Evolutionary conservation across 92 coral and sea anemone genomes (phyloP), one percentile per base, ranked within the genome.

Genomic region (Porites divaricata): DNA sequence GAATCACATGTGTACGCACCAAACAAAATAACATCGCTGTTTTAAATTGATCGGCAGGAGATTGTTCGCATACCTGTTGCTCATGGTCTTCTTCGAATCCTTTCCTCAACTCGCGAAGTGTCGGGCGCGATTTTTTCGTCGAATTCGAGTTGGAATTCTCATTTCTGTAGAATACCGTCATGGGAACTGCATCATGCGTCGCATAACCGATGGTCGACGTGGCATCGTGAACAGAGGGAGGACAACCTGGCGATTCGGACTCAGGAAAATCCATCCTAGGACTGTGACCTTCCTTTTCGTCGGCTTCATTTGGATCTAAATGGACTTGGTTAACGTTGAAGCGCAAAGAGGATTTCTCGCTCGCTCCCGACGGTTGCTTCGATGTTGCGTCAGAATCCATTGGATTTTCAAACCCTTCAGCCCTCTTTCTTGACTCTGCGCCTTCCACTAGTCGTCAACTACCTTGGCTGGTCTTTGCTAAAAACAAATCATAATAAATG

Each of bases 161-260:
- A 72, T 97, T 91, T 22, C 99, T 87, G 83, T 97, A 97, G 74
- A 97, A 97, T 51, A 97, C 95, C 4, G 99, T 97, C 99, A 95
- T 95, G 0, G 99, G 99, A 1, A 97, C 92, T 22, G 99, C 99
- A 83, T 97, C 99, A 83, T 97, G 93, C 0, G 98, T 96, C 35
- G 97, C 95, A 78, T 97, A 97, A 11, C 99, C 99, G 72, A 97
- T 95, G 1, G 96, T 93, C 9, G 71, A 74, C 12, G 91, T 83
- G 9, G 78, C 93, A 24, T 84, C 93, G 45, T 52, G 69, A 9
- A 83, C 56, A 20, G 95, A 86, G 21, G 81, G 75, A 19, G 91
- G 97, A 45, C 91, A 66, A 67, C 79, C 67, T 41, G 80, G 71
- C 24, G 81, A 16, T n/a, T 74, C 41, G 20, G 87, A 23, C n/a